Evolutionary conservation across 1,140 invertebrate genomes (phyloP).

Genomic region (Pomacea maculata): DNA sequence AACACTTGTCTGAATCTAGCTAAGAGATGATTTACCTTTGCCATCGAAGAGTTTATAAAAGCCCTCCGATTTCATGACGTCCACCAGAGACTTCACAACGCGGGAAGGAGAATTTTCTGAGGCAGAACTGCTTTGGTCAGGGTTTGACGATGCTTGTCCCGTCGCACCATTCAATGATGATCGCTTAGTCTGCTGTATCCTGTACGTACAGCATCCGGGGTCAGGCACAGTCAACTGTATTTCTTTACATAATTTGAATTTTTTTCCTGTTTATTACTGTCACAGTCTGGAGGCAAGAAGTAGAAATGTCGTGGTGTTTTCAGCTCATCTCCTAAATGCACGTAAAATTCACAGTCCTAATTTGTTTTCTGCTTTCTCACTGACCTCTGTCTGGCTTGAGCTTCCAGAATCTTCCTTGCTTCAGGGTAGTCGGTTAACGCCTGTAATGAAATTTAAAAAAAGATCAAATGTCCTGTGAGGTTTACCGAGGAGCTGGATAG

Average conservation of each 20-base stretch:
- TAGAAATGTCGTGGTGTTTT: too few species aligned
- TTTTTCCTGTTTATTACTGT: not conserved
- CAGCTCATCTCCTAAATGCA: too few species aligned
- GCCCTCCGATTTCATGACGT: conserved; percentile 30
- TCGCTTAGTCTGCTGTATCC: not conserved
- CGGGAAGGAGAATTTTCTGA: not conserved
- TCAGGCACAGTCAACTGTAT: not conserved
- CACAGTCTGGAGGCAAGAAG: not conserved
- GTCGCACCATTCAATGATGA: not conserved
- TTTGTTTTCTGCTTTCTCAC: too few species aligned
- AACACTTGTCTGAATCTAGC: too few species aligned
- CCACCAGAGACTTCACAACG: conserved; percentile 16
- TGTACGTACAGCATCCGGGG: not conserved
- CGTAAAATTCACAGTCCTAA: too few species aligned
- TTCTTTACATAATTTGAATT: not conserved
- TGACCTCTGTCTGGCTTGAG: conserved; percentile 48
- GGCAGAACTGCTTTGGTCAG: not conserved
- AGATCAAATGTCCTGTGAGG: too few species aligned
- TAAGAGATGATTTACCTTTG: not conserved
- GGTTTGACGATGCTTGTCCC: not conserved
- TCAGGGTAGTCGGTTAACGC: conserved; percentile 54
- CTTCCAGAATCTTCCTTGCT: conserved; percentile 51
- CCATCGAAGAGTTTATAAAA: conserved; percentile 25
- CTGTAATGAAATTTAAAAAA: conserved; percentile 19
- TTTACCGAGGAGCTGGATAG: too few species aligned